Conservation (phyloP, 2,113 vertebrate genomes). For the Rissa tridactyla region DNA sequence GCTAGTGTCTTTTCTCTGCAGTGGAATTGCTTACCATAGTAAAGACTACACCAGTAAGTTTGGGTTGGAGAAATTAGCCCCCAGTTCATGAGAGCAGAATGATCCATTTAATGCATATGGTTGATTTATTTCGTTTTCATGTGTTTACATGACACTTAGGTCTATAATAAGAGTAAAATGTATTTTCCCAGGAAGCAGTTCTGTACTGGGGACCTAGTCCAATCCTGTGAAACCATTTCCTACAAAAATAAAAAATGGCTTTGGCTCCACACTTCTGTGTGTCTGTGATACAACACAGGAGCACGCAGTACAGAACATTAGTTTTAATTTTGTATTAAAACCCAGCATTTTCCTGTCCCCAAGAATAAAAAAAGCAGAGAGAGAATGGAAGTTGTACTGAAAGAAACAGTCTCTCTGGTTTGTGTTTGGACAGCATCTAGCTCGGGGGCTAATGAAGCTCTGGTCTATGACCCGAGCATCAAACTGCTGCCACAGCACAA, state of each 20-base stretch:
- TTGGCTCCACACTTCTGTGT: not conserved
- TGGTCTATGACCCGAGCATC: not conserved
- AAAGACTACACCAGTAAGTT: not conserved
- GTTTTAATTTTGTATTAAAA: slow-evolving; percentile 1
- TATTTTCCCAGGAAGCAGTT: slow-evolving; percentile 38
- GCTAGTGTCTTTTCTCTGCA: not conserved
- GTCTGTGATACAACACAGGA: not conserved
- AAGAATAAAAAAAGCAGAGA: not conserved
- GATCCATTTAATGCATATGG: not conserved
- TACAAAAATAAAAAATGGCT: not conserved
- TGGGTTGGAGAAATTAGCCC: not conserved
- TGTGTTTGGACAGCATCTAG: slow-evolving; percentile 9
- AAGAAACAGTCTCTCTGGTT: not conserved
- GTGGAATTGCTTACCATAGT: not conserved
- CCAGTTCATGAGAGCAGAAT: not conserved
- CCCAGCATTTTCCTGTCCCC: not conserved
- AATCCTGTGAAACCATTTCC: slow-evolving; percentile 16
- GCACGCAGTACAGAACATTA: not conserved
- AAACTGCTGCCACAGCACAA: slow-evolving; percentile 42
- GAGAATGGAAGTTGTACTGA: not conserved
- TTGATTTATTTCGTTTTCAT: slow-evolving; percentile 25
- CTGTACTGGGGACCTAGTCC: not conserved
- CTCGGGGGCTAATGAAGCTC: not conserved
- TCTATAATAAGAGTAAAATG: slow-evolving; percentile 15
- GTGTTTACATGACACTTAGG: slow-evolving; percentile 21